Evolutionary conservation across 2,888 invertebrate species (phyloP), one percentile per base, ranked within the genome.

Genomic region (Tetrapedia diversipes): DNA sequence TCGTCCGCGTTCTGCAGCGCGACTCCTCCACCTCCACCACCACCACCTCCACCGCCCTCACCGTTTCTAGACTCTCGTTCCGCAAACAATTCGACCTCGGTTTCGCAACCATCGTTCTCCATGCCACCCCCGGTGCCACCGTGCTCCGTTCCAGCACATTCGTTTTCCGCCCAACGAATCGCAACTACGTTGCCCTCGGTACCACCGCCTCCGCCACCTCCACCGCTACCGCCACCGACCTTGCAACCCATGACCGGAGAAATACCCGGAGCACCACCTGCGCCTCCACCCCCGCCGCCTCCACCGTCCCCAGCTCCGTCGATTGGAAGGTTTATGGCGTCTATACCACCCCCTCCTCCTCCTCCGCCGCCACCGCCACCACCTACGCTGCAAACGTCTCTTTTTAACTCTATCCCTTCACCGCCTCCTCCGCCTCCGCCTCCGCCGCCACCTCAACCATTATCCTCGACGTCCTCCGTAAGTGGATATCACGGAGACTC

Each of bases 1-100:
- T 92, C 92, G 1, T 85, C 84, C 68, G 91, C 88, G 0, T 89
- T 90, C 75, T 91, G 19, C 14, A 57, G 39, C 16, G 43, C 72
- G 7, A 49, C 81, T 0, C 64, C 69, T 0, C 71, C 81, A 8
- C 71, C 80, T 14, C 79, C 65, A 8, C 75, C 69, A 78, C 92
- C 92, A 0, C 86, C 89, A 0, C 92, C 92, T 6, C 82, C 84
- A 8, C 76, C 84, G 34, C 82, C 83, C 2, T 82, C 69, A 1
- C 63, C 71, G 0, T 59, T 54, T 43, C 54, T 54, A 16, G 74
- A 37, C 27, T 49, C 34, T 27, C 73, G 54, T 27, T 45, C 32
- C 2, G 8, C 16, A 2, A 65, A 41, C 22, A 4, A 67, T 4
- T 8, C 60, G 16, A 4, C 34, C 27, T 34, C 65, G 0, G 19